Conservation (phyloP, 2,888 invertebrate species). For the Liodrosophila aerea region DNA sequence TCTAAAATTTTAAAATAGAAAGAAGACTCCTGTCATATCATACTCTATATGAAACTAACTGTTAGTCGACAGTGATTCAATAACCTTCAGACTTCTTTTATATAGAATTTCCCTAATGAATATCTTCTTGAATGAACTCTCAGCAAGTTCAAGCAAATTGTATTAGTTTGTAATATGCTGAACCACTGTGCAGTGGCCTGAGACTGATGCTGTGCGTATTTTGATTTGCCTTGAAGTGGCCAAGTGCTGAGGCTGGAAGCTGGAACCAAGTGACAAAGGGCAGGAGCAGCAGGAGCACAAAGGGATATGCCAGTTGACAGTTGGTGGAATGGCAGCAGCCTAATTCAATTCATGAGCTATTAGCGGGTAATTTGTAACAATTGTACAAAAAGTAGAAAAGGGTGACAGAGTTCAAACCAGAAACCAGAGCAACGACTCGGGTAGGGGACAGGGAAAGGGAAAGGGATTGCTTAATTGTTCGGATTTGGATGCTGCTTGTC, state of each 20-base stretch:
- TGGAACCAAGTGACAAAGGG: background rate
- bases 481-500: conserved; percentile 55
- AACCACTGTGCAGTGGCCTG: conserved; percentile 56
- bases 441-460: background rate
- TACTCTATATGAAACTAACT: too few species aligned
- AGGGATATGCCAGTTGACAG: conserved; percentile 19
- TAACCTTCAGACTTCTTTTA: too few species aligned
- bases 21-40: too few species aligned
- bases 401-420: conserved; percentile 72
- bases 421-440: conserved; percentile 51
- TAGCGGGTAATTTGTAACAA: conserved; percentile 79
- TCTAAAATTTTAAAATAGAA: too few species aligned
- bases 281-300: conserved; percentile 24
- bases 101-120: too few species aligned
- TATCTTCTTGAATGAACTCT: background rate
- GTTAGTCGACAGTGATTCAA: too few species aligned
- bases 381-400: conserved; percentile 48
- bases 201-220: conserved; percentile 48
- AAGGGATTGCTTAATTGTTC: conserved; percentile 51
- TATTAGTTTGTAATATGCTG: conserved; percentile 10
- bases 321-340: conserved; percentile 18
- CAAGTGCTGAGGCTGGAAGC: conserved; percentile 56
- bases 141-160: conserved; percentile 18
- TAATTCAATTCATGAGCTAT: conserved; percentile 73
- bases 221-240: conserved; percentile 73